Evolutionary conservation across 2,797 vertebrate genomes (phyloP).

Genomic region (Tinamus major): DNA sequence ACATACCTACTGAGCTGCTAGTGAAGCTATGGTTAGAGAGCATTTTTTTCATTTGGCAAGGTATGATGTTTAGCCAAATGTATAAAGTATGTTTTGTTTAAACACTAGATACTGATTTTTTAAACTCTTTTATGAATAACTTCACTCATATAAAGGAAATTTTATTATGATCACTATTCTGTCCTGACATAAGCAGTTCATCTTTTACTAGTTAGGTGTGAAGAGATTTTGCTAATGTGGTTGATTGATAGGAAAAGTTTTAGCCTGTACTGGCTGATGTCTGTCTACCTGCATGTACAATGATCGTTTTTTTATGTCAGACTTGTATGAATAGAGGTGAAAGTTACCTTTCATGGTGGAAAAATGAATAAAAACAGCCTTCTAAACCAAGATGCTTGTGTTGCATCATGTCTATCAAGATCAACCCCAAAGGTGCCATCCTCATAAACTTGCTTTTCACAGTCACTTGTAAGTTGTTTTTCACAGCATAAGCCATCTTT

Average conservation of each 20-base stretch:
- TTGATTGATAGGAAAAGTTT: background rate
- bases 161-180: background rate
- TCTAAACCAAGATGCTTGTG: background rate
- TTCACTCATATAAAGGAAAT: background rate
- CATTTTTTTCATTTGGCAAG: conserved; percentile 28
- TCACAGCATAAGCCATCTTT: background rate
- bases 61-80: background rate
- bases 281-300: background rate
- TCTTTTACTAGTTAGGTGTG: background rate
- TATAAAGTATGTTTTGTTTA: conserved; percentile 20
- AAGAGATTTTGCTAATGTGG: background rate
- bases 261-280: background rate
- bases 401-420: conserved; percentile 3
- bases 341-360: background rate
- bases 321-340: background rate
- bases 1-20: conserved; percentile 69
- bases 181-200: background rate
- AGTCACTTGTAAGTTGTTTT: background rate
- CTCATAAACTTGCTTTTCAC: background rate
- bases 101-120: background rate
- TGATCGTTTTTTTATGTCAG: background rate
- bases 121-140: background rate
- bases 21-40: background rate
- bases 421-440: background rate
- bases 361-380: conserved; percentile 30